Conservation (phyloP, 2,797 vertebrate species). For the Pempheris klunzingeri region DNA sequence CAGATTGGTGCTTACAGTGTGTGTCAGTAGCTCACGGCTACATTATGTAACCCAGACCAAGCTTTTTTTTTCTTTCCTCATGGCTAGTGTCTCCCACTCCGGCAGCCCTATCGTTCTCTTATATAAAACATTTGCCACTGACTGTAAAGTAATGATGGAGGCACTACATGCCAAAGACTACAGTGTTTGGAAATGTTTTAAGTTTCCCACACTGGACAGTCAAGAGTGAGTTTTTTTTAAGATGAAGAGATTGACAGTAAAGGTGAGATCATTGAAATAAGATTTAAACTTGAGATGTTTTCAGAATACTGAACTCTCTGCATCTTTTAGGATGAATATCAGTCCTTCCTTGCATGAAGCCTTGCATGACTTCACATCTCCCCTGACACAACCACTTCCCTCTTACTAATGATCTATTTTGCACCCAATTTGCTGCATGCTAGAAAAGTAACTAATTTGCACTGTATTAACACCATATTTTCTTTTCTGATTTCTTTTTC, state of each 20-base stretch:
- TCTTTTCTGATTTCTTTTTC: conserved; percentile 71
- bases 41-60: conserved; percentile 75
- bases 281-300: background rate
- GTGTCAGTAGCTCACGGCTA: conserved; percentile 72
- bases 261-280: background rate
- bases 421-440: conserved; percentile 76
- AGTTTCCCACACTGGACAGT: background rate
- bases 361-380: conserved; percentile 69
- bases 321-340: conserved; percentile 2
- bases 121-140: conserved; percentile 68
- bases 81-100: conserved; percentile 55
- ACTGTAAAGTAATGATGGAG: conserved; percentile 45
- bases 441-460: conserved; percentile 81
- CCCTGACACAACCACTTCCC: conserved; percentile 68
- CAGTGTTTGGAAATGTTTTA: conserved; percentile 9
- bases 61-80: conserved; percentile 34
- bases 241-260: background rate
- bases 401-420: conserved; percentile 79
- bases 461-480: conserved; percentile 81
- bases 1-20: conserved; percentile 73
- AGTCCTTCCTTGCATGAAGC: conserved; percentile 52
- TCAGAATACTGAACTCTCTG: background rate
- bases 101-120: conserved; percentile 59
- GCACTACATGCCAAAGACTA: conserved; percentile 1
- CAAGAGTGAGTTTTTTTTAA: background rate